Percentiles rank a stretch among this genome's conserved stretches.
These are phyloP conservation scores for Baccha elongata DNA, from an alignment of 2,888 invertebrate genomes.

Conservation along the genomic window DNA sequence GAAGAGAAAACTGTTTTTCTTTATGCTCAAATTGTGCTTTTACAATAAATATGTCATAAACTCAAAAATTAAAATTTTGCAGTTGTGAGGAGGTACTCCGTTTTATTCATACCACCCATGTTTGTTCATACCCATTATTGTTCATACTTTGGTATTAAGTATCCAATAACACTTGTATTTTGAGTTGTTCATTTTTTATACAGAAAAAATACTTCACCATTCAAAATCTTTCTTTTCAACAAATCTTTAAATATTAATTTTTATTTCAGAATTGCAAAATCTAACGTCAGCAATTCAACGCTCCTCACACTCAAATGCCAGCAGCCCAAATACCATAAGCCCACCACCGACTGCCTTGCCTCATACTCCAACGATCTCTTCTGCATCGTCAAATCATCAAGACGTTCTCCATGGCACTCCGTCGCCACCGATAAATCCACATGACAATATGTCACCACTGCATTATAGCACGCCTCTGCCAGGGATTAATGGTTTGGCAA, in stretches of 20 bases:
- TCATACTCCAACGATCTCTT: constrained; percentile 57
- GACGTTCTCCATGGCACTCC: constrained; percentile 72
- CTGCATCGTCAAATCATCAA: constrained; percentile 68
- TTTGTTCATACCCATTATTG: no score
- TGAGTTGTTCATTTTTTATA: no score
- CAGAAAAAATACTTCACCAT: no score
- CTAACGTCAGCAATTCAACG: constrained; percentile 74
- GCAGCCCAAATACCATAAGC: constrained; percentile 61
- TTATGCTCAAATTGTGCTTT: no score
- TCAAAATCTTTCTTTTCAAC: background rate
- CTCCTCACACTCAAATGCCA: constrained; percentile 66
- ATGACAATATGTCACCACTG: constrained; percentile 75
- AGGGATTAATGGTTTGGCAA: constrained; percentile 46
- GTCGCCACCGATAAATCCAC: constrained; percentile 66
- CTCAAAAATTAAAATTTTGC: no score
- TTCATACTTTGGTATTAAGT: no score
- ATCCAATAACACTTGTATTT: no score
- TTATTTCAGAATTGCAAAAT: constrained; percentile 72
- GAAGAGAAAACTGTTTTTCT: no score
- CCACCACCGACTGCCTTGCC: constrained; percentile 58
- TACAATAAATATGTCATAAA: no score
- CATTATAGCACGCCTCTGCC: constrained; percentile 74
- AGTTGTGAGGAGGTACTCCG: no score
- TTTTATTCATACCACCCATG: no score
- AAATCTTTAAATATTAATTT: background rate